phyloP scores from a whole-genome alignment of 2,888 invertebrate species.

The Lithophane leautieri region DNA sequence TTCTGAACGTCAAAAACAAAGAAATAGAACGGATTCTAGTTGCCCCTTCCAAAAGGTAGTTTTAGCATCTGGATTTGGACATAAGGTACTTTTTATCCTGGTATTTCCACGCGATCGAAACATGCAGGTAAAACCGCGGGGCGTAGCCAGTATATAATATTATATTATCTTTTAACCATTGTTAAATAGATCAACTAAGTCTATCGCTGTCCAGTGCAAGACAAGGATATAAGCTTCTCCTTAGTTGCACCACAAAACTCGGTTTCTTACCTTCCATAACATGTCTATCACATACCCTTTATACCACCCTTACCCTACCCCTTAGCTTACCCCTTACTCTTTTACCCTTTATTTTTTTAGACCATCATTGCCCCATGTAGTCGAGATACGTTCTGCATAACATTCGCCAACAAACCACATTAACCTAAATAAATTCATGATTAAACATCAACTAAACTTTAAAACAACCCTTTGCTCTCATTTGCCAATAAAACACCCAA shows the following conservation, averaged over 20 bases:
- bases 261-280: background rate
- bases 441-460: slow-evolving; percentile 20
- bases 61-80: too few species aligned
- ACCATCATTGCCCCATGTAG: background rate
- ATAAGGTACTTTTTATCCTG: too few species aligned
- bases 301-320: too few species aligned
- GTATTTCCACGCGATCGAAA: too few species aligned
- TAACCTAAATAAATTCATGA: slow-evolving; percentile 35
- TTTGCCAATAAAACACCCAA: slow-evolving; percentile 47
- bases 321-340: too few species aligned
- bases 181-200: background rate
- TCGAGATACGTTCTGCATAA: background rate
- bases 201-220: background rate
- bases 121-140: too few species aligned
- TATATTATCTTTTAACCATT: background rate
- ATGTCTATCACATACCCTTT: background rate
- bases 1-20: too few species aligned
- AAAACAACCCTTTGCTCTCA: slow-evolving; percentile 40
- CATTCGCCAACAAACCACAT: slow-evolving; percentile 14
- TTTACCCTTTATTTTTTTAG: too few species aligned
- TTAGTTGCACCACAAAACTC: background rate
- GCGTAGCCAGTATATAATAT: too few species aligned
- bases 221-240: background rate
- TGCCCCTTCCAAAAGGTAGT: too few species aligned
- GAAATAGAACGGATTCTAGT: too few species aligned